phyloP scores from a whole-genome alignment of 1,140 invertebrate species.

The Microplitis demolitor region DNA sequence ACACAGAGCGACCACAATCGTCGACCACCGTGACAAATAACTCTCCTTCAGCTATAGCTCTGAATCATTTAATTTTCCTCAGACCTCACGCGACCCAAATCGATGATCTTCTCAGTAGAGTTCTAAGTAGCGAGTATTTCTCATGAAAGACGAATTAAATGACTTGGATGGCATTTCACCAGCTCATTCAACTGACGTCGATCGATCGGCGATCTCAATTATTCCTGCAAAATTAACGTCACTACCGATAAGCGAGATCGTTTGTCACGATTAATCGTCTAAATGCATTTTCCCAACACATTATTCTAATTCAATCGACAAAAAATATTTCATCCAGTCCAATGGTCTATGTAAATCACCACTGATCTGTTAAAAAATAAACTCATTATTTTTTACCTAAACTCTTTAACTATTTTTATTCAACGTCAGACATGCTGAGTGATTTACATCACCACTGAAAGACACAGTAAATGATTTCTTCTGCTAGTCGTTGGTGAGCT shows the following conservation, averaged over 20 bases:
- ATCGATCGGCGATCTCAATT: slow-evolving; percentile 59
- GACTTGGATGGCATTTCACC: slow-evolving; percentile 56
- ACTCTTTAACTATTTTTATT: too few species aligned
- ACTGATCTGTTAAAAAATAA: too few species aligned
- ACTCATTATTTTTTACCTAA: neutral
- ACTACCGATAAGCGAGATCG: slow-evolving; percentile 34
- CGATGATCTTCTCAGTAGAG: slow-evolving; percentile 57
- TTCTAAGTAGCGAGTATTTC: slow-evolving; percentile 33
- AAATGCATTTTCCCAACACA: neutral
- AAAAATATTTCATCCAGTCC: too few species aligned
- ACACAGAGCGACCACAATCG: slow-evolving; percentile 30
- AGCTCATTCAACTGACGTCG: slow-evolving; percentile 37
- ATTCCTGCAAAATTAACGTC: slow-evolving; percentile 57
- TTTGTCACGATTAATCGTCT: slow-evolving; percentile 36
- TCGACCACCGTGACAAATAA: slow-evolving; percentile 58
- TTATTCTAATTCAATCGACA: neutral
- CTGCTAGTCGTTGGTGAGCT: neutral
- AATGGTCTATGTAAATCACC: too few species aligned
- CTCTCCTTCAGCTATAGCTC: slow-evolving; percentile 54
- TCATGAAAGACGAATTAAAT: slow-evolving; percentile 59
- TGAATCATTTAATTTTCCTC: slow-evolving; percentile 63
- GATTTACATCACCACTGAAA: neutral
- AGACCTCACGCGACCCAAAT: slow-evolving; percentile 49
- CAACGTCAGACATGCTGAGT: neutral
- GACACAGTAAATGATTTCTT: neutral